Percentiles rank a stretch among this genome's conserved stretches.
Conservation (phyloP, 2,113 vertebrate species). For the Labeo rohita region DNA sequence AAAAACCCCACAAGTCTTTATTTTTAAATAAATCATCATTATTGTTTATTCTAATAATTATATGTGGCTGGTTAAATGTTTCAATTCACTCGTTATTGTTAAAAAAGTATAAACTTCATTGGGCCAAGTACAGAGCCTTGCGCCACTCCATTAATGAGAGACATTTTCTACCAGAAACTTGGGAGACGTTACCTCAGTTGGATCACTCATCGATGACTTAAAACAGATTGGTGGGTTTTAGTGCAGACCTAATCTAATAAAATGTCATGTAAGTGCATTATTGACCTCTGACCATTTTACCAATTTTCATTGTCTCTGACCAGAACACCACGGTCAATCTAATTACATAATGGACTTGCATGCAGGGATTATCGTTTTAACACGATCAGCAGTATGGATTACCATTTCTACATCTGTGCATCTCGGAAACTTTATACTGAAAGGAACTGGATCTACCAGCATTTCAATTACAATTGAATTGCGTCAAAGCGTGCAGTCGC, state of each 20-base stretch:
- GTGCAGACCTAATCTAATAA: constrained; percentile 49
- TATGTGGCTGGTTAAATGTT: background rate
- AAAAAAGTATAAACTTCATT: too few species aligned
- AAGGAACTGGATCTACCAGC: constrained; percentile 36
- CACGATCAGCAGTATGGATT: constrained; percentile 54
- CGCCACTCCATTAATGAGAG: constrained; percentile 28
- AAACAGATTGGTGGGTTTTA: constrained; percentile 50
- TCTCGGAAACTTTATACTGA: constrained; percentile 51
- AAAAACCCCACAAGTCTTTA: too few species aligned
- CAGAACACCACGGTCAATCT: constrained; percentile 54
- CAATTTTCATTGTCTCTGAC: constrained; percentile 50
- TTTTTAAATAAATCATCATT: too few species aligned
- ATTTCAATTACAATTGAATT: constrained; percentile 34
- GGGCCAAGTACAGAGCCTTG: background rate
- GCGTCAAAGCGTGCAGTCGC: background rate
- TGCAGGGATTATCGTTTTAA: constrained; percentile 53
- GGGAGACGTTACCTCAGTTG: constrained; percentile 18
- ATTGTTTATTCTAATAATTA: background rate
- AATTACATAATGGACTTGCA: constrained; percentile 57
- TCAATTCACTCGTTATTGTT: background rate
- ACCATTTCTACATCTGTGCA: constrained; percentile 55
- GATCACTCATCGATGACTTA: constrained; percentile 18
- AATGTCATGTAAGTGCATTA: constrained; percentile 47
- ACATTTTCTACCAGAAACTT: background rate
- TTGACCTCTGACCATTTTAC: constrained; percentile 50